Evolutionary conservation across 1,140 invertebrate species (phyloP), one percentile per base, ranked within the genome.

Genomic region (Euwallacea similis): DNA sequence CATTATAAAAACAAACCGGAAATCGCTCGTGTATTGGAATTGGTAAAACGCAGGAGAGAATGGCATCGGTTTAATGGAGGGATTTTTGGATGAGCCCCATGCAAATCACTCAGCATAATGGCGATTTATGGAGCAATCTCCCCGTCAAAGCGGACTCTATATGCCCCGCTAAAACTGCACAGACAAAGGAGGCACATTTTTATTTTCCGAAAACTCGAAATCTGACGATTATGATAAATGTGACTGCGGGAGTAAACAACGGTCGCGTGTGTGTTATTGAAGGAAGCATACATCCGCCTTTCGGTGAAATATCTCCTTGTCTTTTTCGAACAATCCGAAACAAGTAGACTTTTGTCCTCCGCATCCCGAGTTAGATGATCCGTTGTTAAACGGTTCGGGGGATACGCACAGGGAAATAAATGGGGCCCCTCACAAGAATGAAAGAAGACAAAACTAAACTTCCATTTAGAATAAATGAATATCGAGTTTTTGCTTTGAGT

Each of bases 271-370:
- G 76, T 79, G 76, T 78, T 79, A 78, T 79, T 78, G 75, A 79
- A 79, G 78, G 78, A 79, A 79, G 77, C 78, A 73, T 73, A 78
- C 77, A 79, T 79, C 78, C 78, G 78, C 75, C 74, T 76, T 76
- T 77, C 76, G 61, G 76, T 79, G 78, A 79, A 79, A 79, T 79
- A 79, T 79, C 69, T 76, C 76, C 78, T 77, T 79, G 78, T 79
- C 76, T 79, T 70, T 76, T 60, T 42, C 66, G 74, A 78, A 78
- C 76, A 78, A 78, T 79, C 69, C 78, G 74, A 77, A 77, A 79
- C 78, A 79, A 79, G 78, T 78, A 77, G 76, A 78, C 78, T 79
- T 79, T 79, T 79, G 78, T 79, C 76, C 74, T 33, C 21, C 21
- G 21, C 21, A 33, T 33, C 21, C 21, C 74, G 74, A 72, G 77